Evolutionary conservation across 2,888 invertebrate species (phyloP).

Genomic region (Drosophila koepferae): DNA sequence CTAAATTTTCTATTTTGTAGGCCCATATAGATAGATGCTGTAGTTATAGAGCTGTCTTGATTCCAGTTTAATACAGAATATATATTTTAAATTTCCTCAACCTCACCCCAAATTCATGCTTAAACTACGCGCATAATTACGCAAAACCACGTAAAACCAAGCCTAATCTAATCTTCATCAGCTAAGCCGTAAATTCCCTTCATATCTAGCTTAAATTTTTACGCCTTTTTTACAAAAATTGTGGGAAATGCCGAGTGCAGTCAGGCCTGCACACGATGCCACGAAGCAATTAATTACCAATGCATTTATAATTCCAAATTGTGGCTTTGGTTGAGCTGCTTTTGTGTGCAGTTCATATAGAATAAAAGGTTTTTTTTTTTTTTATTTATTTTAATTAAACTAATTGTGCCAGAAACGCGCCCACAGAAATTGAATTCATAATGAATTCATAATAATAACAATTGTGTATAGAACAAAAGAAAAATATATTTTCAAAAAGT

Average conservation of each 20-base stretch:
- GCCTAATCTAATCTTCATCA: background rate
- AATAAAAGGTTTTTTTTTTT: conserved; percentile 36
- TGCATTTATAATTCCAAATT: conserved; percentile 30
- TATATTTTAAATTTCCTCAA: too few relatives aligned
- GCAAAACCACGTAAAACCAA: background rate
- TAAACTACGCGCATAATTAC: too few relatives aligned
- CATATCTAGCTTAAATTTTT: background rate
- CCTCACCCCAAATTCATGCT: too few relatives aligned
- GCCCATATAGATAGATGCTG: too few relatives aligned
- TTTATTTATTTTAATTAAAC: conserved; percentile 52
- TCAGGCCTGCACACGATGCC: background rate
- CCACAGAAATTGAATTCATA: conserved; percentile 45
- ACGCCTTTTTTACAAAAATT: background rate
- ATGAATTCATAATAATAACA: conserved; percentile 19
- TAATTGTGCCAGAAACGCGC: conserved; percentile 58
- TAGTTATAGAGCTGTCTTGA: too few relatives aligned
- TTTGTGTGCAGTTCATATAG: conserved; percentile 14
- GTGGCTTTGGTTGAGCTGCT: conserved; percentile 17
- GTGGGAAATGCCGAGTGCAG: conserved; percentile 3
- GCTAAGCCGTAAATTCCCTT: background rate
- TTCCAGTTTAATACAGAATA: too few relatives aligned
- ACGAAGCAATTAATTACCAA: conserved; percentile 27
- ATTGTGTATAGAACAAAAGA: conserved; percentile 20
- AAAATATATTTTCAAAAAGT: conserved; percentile 3
- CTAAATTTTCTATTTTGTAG: too few relatives aligned